Base-by-base conservation (phyloP, 2,797 vertebrate genomes). In the Hafferia zeledoni region DNA sequence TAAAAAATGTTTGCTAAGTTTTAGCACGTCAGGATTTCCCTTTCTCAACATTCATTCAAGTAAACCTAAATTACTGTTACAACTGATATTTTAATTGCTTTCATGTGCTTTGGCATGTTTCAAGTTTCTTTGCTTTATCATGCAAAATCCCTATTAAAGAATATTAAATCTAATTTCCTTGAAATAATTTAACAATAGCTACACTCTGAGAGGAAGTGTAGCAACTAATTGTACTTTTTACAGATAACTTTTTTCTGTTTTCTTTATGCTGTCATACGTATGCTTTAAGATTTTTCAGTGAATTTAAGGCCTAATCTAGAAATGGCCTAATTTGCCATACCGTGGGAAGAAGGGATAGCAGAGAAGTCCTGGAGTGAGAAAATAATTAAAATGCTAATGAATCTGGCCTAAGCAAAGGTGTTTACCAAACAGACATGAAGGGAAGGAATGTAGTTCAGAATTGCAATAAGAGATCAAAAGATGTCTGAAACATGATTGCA, bases 351-450 rank as follows among this genome's bases (percentile, higher is more conserved):
- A 87, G 20, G 60, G 47, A 57, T 37, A 79, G n/a, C 56, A 69
- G 74, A 78, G 49, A 84, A 83, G 84, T 91, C 76, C 72, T 80
- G 79, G 86, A 89, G 92, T 93, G 91, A 94, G 88, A 81, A 94
- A 94, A 94, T 89, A 95, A 97, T 96, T 95, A 94, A 96, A 96
- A 97, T 97, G 95, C 68, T 95, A 96, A 96, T 94, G 76, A 96
- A 94, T 56, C 47, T 97, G 93, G 91, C 60, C 76, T 52, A 75
- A 91, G 87, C 25, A 81, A 94, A 95, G 61, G 57, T 95, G 91
- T 97, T 96, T 95, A 94, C 88, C 69, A 97, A 96, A 90, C 82
- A 95, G 70, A 83, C 35, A 59, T 27, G 80, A 83, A 94, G 78
- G 31, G 43, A 89, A 93, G 77, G 70, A 80, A 44, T 63, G 60